Percentiles rank a stretch among this genome's conserved stretches.
Conservation (phyloP, 2,888 invertebrate species). For the Merodon equestris region DNA sequence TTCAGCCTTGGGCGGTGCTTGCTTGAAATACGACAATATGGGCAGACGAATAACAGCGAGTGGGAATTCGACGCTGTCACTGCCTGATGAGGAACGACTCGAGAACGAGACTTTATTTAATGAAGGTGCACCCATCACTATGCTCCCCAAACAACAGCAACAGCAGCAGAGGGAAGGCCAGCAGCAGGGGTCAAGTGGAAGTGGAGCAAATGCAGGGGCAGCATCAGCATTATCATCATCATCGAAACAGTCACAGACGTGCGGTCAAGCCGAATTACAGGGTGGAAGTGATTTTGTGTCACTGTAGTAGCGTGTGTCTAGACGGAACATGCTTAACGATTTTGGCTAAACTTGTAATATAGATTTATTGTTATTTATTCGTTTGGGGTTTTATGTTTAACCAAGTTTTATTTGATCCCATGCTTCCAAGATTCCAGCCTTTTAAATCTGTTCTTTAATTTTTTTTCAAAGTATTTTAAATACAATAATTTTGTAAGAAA, state of each 20-base stretch:
- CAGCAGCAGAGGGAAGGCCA: constrained; percentile 69
- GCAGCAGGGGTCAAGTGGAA: constrained; percentile 32
- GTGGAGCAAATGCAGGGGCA: constrained; percentile 23
- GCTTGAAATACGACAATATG: constrained; percentile 90
- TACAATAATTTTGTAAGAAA: constrained; percentile 33
- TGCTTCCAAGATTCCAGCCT: too few relatives aligned
- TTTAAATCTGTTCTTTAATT: too few relatives aligned
- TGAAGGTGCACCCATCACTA: constrained; percentile 72
- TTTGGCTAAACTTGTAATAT: too few relatives aligned
- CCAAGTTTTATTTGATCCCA: too few relatives aligned
- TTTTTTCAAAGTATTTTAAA: too few relatives aligned
- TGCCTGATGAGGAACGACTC: constrained; percentile 83
- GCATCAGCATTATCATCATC: constrained; percentile 70
- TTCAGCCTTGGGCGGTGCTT: constrained; percentile 71
- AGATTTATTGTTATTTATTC: too few relatives aligned
- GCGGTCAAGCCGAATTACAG: constrained; percentile 68
- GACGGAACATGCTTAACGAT: too few relatives aligned
- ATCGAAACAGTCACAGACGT: constrained; percentile 67
- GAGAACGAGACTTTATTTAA: constrained; percentile 77
- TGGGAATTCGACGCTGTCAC: constrained; percentile 91
- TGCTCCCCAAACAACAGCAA: constrained; percentile 65
- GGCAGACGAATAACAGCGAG: constrained; percentile 93
- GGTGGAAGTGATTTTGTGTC: constrained; percentile 77
- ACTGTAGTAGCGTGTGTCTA: constrained; percentile 76
- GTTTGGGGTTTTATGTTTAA: too few relatives aligned